Evolutionary conservation across 1,140 invertebrate species (phyloP).

Genomic region (Pseudomyrmex cubaensis): DNA sequence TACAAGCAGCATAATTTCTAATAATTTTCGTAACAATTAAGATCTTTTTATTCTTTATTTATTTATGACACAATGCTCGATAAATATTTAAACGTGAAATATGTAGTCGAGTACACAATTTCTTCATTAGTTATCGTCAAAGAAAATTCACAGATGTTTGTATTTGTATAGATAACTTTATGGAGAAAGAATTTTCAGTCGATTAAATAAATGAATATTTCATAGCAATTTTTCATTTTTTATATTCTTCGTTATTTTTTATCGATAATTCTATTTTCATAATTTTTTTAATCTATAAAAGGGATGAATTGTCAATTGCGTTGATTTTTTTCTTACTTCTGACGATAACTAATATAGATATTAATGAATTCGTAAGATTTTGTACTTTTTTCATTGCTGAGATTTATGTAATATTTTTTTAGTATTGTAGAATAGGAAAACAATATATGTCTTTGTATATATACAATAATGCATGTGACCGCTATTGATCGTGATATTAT

Average conservation of each 20-base stretch:
- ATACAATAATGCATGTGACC: conserved; percentile 26
- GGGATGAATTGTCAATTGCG: not conserved
- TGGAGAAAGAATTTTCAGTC: not conserved
- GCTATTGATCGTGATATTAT: conserved; percentile 54
- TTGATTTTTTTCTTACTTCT: conserved; percentile 29
- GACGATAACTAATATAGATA: conserved; percentile 26
- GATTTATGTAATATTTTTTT: conserved; percentile 32
- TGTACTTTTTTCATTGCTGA: conserved; percentile 45
- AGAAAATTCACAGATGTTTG: conserved; percentile 14
- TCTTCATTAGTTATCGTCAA: not conserved
- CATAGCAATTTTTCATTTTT: not conserved
- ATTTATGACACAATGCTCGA: conserved; percentile 41
- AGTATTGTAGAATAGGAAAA: conserved; percentile 3
- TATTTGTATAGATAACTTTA: not conserved
- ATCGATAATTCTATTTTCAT: not conserved
- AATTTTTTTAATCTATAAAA: not conserved
- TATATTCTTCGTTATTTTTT: conserved; percentile 8
- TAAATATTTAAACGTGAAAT: not conserved
- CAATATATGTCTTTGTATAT: conserved; percentile 26
- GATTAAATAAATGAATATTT: no score
- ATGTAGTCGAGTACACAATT: conserved; percentile 15
- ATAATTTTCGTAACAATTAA: conserved; percentile 35
- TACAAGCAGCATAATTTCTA: conserved; percentile 25
- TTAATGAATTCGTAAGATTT: conserved; percentile 43
- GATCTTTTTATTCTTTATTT: conserved; percentile 20